Evolutionary conservation across 1,140 invertebrate species (phyloP).

Genomic region (Microplitis demolitor): DNA sequence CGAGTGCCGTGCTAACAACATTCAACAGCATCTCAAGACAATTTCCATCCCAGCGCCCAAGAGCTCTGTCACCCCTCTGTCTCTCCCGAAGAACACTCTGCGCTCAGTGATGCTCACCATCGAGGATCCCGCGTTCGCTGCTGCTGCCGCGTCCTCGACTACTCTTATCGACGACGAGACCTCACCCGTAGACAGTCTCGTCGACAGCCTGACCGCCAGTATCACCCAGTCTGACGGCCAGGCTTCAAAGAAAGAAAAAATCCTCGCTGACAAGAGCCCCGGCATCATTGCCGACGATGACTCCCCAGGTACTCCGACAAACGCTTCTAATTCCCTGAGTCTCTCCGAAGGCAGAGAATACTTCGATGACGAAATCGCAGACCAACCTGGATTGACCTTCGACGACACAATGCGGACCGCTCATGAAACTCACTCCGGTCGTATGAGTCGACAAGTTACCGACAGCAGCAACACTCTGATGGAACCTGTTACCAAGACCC

Average conservation of each 20-base stretch:
- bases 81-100: slow-evolving; percentile 48
- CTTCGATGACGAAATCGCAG: slow-evolving; percentile 89
- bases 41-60: slow-evolving; percentile 31
- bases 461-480: slow-evolving; percentile 53
- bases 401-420: slow-evolving; percentile 63
- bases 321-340: slow-evolving; percentile 76
- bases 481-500: slow-evolving; percentile 46
- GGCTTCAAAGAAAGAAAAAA: slow-evolving; percentile 51
- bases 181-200: slow-evolving; percentile 77
- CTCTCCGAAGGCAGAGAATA: slow-evolving; percentile 73
- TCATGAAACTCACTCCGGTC: slow-evolving; percentile 45
- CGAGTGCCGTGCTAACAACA: slow-evolving; percentile 53
- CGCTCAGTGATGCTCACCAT: slow-evolving; percentile 64
- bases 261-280: slow-evolving; percentile 54
- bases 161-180: slow-evolving; percentile 76
- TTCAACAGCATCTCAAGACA: slow-evolving; percentile 44
- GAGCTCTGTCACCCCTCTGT: neutral
- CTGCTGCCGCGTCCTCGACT: slow-evolving; percentile 72
- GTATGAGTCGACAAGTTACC: slow-evolving; percentile 45
- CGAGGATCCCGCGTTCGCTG: slow-evolving; percentile 78
- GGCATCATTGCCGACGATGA: slow-evolving; percentile 57
- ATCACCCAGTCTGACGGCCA: slow-evolving; percentile 54
- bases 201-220: slow-evolving; percentile 70
- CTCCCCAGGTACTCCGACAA: slow-evolving; percentile 76
- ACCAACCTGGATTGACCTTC: slow-evolving; percentile 84